Base-by-base conservation (phyloP, 2,113 vertebrate genomes). In the Heterotilapia buettikoferi region DNA sequence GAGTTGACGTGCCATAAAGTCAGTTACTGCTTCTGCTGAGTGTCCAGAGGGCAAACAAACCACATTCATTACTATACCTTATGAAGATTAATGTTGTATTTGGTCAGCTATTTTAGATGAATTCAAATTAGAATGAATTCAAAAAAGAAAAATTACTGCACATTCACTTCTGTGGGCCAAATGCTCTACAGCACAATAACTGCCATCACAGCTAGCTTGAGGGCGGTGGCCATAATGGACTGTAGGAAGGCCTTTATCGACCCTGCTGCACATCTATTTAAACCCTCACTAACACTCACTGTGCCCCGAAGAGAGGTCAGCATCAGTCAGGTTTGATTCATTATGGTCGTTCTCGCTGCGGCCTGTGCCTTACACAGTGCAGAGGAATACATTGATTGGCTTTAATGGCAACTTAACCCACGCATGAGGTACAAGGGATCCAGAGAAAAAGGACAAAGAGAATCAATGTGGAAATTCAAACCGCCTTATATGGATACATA, bases 181-280 rank as follows among this genome's bases (percentile, higher is more conserved):
- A 19, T 78, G 45, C 26, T 78, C 73, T 16, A 78, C 66, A 53
- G 52, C 18, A 63, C 18, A 24, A 5, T 79, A 84, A 61, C 54
- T 47, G 31, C 52, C 85, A 82, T 52, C 29, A 31, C 57, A 83
- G 66, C 68, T 82, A 50, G 86, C 88, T 85, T 36, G 61, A 85
- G 90, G 89, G 83, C 43, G 11, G 83, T 9, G 80, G 21, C 45
- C 66, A 82, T 95, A 93, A 95, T 95, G 94, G 89, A 85, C 89
- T 88, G 85, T 80, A 89, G 86, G 82, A 85, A 87, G 88, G 84
- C 88, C 71, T 66, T 83, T 80, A 94, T 94, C 57, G 90, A 95
- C 85, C 16, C 6, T 7, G 19, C 66, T 38, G 52, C 73, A 84
- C 85, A 86, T 81, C 76, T 83, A 85, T 87, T 85, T 59, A 81